These are phyloP conservation scores for Musca vetustissima DNA, from an alignment of 1,140 invertebrate genomes.

Conservation along the genomic window DNA sequence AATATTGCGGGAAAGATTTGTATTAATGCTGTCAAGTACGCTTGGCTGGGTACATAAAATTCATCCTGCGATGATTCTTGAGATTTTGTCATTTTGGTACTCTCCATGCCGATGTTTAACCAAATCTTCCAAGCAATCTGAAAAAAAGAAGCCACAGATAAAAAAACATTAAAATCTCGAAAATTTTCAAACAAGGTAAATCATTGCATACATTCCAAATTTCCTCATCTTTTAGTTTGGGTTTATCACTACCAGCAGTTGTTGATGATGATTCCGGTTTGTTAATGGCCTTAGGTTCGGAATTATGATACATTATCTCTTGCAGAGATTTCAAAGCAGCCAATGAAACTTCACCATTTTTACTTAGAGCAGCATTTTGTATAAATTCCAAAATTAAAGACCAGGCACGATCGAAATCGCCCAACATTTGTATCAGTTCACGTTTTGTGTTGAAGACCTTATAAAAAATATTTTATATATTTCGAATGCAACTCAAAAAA, in stretches of 20 bases:
- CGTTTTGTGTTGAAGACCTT: conserved; percentile 89
- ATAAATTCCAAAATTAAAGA: conserved; percentile 89
- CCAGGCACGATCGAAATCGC: conserved; percentile 93
- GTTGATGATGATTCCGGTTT: neutral
- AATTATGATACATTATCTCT: conserved; percentile 75
- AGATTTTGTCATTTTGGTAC: conserved; percentile 68
- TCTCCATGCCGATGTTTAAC: conserved; percentile 80
- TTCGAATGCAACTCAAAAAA: neutral
- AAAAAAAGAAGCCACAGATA: neutral
- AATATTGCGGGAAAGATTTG: conserved; percentile 94
- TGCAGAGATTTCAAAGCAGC: conserved; percentile 94
- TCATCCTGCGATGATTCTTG: conserved; percentile 57
- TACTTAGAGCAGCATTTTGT: conserved; percentile 85
- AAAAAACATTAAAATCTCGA: neutral
- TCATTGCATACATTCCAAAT: conserved; percentile 66
- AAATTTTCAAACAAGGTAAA: neutral
- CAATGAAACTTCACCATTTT: conserved; percentile 93
- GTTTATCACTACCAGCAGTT: conserved; percentile 35
- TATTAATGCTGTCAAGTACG: conserved; percentile 88
- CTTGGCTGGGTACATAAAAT: conserved; percentile 84
- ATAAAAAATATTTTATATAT: conserved; percentile 22
- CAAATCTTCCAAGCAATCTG: conserved; percentile 78
- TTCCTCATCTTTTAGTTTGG: conserved; percentile 48
- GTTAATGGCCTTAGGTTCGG: conserved; percentile 3
- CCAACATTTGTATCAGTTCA: conserved; percentile 77